Conservation (phyloP, 2,797 vertebrate species). For the Micropoecilia bifurca region DNA sequence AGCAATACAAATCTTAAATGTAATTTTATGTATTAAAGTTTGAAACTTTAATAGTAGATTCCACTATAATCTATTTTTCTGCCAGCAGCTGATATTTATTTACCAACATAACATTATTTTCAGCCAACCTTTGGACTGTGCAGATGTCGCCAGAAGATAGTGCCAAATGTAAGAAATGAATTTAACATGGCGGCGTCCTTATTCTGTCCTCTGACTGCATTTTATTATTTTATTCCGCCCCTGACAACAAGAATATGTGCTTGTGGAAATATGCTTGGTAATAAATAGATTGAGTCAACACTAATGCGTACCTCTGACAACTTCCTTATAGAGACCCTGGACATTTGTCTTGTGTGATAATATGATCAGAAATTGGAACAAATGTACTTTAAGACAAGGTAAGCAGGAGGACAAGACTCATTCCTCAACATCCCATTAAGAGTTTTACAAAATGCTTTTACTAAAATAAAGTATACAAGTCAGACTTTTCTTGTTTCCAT, state of each 20-base stretch:
- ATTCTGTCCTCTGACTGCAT: conserved; percentile 35
- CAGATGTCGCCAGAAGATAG: conserved; percentile 23
- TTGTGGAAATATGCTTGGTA: conserved; percentile 32
- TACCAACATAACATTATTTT: not conserved
- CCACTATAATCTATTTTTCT: not conserved
- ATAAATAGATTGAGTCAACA: conserved; percentile 24
- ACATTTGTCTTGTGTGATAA: conserved; percentile 26
- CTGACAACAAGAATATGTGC: conserved; percentile 27
- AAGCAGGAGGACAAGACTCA: conserved; percentile 10
- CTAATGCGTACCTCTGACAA: conserved; percentile 46
- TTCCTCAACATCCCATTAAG: conserved; percentile 14
- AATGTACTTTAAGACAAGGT: conserved; percentile 14
- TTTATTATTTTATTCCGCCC: conserved; percentile 16
- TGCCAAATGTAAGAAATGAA: conserved; percentile 40
- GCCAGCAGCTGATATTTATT: not conserved
- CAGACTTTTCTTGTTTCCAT: not conserved
- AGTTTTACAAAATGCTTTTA: conserved; percentile 17
- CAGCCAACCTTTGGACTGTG: conserved; percentile 30
- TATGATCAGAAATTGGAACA: conserved; percentile 15
- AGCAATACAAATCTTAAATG: not conserved
- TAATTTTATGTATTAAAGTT: not conserved
- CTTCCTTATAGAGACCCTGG: conserved; percentile 30
- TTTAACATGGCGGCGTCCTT: conserved; percentile 34
- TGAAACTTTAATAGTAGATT: not conserved
- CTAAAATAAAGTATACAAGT: conserved; percentile 5